Conservation (phyloP, 2,888 invertebrate species). For the Mythimna lalbum region DNA sequence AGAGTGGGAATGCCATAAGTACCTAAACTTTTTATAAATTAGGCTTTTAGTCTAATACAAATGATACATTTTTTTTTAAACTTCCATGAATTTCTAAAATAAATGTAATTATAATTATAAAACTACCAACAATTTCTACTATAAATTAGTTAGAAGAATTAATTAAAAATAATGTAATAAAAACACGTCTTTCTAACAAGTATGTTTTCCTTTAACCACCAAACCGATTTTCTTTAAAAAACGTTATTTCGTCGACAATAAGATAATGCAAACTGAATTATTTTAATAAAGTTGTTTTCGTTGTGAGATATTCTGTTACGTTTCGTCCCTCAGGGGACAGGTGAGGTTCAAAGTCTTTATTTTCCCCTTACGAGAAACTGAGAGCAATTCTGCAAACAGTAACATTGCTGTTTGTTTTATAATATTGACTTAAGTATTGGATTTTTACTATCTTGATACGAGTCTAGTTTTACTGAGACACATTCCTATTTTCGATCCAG, state of each 20-base stretch:
- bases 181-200: background rate
- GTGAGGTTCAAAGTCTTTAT: constrained; percentile 24
- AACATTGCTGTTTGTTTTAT: constrained; percentile 34
- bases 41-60: too few species aligned
- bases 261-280: constrained; percentile 18
- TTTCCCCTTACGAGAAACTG: constrained; percentile 5
- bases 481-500: too few species aligned
- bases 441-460: background rate
- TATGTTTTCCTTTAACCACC: background rate
- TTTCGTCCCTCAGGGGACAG: constrained; percentile 13
- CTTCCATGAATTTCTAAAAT: too few species aligned
- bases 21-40: too few species aligned
- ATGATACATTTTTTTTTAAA: too few species aligned
- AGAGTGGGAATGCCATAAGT: too few species aligned
- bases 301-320: constrained; percentile 12
- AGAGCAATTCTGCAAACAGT: constrained; percentile 23
- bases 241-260: constrained; percentile 12
- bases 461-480: background rate
- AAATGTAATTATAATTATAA: background rate
- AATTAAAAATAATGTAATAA: background rate
- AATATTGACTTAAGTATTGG: background rate
- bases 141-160: background rate
- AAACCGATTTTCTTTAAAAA: constrained; percentile 7
- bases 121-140: background rate
- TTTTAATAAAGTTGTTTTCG: constrained; percentile 15